Evolutionary conservation across 2,888 invertebrate species (phyloP).

Genomic region (Tetragnatha montana): DNA sequence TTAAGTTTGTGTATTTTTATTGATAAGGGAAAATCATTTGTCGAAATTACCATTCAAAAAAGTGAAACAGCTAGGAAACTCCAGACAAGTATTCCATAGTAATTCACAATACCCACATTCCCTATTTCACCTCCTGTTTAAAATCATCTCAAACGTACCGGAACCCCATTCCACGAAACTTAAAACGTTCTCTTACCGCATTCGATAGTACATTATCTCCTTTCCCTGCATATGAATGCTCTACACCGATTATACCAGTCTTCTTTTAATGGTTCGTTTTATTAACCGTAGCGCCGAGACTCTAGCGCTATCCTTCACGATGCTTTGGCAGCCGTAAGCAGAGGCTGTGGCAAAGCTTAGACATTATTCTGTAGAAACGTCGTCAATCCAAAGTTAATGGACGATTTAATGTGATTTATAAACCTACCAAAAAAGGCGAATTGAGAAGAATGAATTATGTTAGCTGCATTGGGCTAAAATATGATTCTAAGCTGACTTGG

Average conservation of each 20-base stretch:
- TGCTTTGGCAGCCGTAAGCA: not conserved
- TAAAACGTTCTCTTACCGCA: not conserved
- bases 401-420: constrained; percentile 30
- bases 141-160: not conserved
- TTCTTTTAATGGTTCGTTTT: not conserved
- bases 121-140: not conserved
- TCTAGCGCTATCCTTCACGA: not conserved
- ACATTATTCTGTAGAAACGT: constrained; percentile 8
- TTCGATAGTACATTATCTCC: not conserved
- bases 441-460: constrained; percentile 14
- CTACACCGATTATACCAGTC: not conserved
- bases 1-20: too few relatives aligned
- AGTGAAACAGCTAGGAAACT: not conserved
- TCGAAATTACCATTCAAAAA: too few relatives aligned
- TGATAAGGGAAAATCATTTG: too few relatives aligned
- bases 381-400: constrained; percentile 1
- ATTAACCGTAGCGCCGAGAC: not conserved
- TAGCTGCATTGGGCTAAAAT: constrained; percentile 16
- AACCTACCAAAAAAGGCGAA: constrained; percentile 12
- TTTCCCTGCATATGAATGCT: not conserved
- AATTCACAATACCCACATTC: not conserved
- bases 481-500: not conserved
- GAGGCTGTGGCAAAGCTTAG: not conserved
- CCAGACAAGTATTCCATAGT: not conserved
- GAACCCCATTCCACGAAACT: not conserved